These are phyloP conservation scores for Conus ventricosus DNA, from an alignment of 1,140 invertebrate species.

Conservation along the genomic window DNA sequence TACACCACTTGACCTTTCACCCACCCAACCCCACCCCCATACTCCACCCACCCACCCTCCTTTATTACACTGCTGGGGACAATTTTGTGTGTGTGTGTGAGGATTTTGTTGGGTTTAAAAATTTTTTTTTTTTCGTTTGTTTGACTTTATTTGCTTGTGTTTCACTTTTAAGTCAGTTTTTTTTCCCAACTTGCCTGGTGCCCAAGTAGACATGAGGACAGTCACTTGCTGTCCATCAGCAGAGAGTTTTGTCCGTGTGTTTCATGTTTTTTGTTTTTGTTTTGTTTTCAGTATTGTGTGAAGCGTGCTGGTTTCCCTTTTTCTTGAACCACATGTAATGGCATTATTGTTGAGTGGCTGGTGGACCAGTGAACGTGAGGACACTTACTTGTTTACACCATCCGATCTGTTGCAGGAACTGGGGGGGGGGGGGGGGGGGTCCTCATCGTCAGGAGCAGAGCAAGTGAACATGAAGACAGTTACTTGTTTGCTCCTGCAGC, in stretches of 20 bases:
- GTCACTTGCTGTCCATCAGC: background rate
- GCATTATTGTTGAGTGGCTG: background rate
- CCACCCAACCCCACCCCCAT: too few species aligned
- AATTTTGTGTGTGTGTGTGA: too few species aligned
- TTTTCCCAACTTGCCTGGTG: too few species aligned
- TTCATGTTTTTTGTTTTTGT: background rate
- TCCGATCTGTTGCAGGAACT: too few species aligned
- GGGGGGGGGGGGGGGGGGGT: background rate
- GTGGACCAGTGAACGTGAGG: background rate
- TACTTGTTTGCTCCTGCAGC: background rate
- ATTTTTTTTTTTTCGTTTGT: background rate
- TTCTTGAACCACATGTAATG: background rate
- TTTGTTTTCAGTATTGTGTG: background rate
- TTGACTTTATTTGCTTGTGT: too few species aligned
- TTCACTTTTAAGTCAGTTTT: too few species aligned
- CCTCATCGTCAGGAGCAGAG: background rate
- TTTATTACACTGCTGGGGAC: too few species aligned
- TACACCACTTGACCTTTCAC: too few species aligned
- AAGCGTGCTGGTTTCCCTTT: background rate
- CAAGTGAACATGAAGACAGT: constrained; percentile 19
- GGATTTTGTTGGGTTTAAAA: background rate
- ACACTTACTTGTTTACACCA: background rate
- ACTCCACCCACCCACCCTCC: too few species aligned
- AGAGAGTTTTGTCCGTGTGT: background rate
- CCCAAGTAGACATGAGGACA: background rate